Evolutionary conservation across 2,797 vertebrate genomes (phyloP).

Genomic region (Lophotriccus pileatus): DNA sequence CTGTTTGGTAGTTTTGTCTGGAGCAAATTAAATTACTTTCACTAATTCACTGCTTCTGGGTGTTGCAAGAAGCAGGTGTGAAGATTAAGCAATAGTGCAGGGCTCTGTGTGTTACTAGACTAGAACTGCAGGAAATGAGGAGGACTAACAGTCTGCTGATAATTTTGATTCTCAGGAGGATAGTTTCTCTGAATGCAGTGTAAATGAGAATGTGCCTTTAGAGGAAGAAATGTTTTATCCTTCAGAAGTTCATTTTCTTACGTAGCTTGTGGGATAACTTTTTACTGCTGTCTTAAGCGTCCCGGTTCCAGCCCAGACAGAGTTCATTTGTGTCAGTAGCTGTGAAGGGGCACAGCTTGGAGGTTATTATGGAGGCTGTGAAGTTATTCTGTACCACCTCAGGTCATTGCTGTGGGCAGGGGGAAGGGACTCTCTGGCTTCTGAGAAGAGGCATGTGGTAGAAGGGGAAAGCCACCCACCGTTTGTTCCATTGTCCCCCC

Average conservation of each 20-base stretch:
- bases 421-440: neutral
- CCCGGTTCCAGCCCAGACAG: neutral
- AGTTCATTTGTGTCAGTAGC: neutral
- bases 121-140: neutral
- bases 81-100: neutral
- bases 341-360: neutral
- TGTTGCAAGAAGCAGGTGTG: neutral
- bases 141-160: neutral
- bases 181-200: neutral
- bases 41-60: neutral
- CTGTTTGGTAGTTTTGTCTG: neutral
- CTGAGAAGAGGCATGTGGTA: neutral
- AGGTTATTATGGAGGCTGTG: neutral
- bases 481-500: neutral
- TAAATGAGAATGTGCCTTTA: neutral
- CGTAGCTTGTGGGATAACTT: fast-evolving
- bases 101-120: neutral
- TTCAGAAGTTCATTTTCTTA: neutral
- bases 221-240: neutral
- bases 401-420: too few species aligned
- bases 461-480: neutral
- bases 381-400: neutral
- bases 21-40: neutral
- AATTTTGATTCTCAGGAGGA: neutral
- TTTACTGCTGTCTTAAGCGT: neutral